Evolutionary conservation across 2,113 vertebrate species (phyloP).

Genomic region (Parus major): DNA sequence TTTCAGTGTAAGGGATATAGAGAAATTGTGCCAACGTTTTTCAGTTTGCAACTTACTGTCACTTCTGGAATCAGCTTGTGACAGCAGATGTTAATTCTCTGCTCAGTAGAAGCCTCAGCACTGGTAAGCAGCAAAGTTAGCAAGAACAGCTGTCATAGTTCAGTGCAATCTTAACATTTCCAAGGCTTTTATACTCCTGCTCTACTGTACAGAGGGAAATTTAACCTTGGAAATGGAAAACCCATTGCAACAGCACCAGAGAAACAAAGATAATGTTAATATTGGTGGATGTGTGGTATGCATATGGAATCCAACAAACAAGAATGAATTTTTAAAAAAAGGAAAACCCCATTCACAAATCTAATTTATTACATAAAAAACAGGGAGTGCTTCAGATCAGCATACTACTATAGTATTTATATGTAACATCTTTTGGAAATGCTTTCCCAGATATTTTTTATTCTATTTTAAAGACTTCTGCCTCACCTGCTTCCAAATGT

Average conservation of each 20-base stretch:
- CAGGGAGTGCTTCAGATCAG: background rate
- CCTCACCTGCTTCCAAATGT: background rate
- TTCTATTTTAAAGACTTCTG: background rate
- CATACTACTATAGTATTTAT: background rate
- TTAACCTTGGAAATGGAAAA: background rate
- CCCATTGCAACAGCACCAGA: background rate
- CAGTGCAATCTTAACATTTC: background rate
- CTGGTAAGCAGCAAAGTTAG: background rate
- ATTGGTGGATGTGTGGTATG: background rate
- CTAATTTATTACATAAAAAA: background rate
- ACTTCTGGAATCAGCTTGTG: slow-evolving; percentile 18
- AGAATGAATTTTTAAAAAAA: background rate
- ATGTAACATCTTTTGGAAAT: background rate
- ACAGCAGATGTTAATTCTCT: slow-evolving; percentile 33
- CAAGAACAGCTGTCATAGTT: background rate
- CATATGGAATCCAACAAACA: background rate
- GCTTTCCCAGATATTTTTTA: background rate
- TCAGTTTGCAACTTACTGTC: slow-evolving; percentile 7
- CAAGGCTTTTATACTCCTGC: background rate
- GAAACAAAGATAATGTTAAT: background rate
- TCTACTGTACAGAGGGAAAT: background rate
- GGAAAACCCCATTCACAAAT: background rate
- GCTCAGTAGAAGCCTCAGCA: background rate
- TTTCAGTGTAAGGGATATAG: background rate
- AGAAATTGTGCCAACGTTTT: background rate